Base-by-base conservation (phyloP, 1,140 invertebrate species). In the Hesperophylax magnus region DNA sequence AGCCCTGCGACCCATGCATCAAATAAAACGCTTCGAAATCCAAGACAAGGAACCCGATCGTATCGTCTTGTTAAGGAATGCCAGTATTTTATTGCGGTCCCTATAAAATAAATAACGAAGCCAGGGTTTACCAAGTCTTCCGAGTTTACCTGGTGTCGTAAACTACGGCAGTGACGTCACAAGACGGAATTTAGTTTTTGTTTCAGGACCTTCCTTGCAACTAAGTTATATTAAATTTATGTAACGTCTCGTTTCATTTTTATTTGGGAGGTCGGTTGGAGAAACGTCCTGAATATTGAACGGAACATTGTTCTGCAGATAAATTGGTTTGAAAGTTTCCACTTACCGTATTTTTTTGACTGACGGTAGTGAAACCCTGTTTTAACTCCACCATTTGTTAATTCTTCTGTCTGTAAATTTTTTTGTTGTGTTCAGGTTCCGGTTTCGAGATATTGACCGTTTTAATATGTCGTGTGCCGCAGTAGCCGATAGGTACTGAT, bases 101-200 rank as follows among this genome's bases (percentile, higher is more conserved):
- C 82, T 81, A 83, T 83, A 83, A 83, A 83, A 83, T 83, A 83
- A 83, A 83, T 83, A 83, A 81, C 75, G 81, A 71, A 34, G 72
- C 69, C 82, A 47, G 39, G 53, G 82, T 14, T 47, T 14, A 47
- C 39, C 39, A 47, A 8, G 39, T 47, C 39, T 47, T 47, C 39
- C 39, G 11, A 47, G 79, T 79, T 83, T 83, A 83, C 82, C 82
- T 81, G 82, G 61, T 67, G 79, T 83, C 82, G 82, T 83, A 83
- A 83, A 83, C 76, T 81, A 81, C 76, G 56, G 39, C 75, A 39
- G 72, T 72, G 63, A 74, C 81, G 75, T 54, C 81, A 61, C 60
- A 54, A 39, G 69, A 60, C 71, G 54, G 79, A 83, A 83, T 83
- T 83, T 78, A 81, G 58, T 80, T 80, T 83, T 81, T 81, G 79